These are phyloP conservation scores for Pteronura brasiliensis DNA, from an alignment of 2,113 vertebrate species.

Conservation along the genomic window DNA sequence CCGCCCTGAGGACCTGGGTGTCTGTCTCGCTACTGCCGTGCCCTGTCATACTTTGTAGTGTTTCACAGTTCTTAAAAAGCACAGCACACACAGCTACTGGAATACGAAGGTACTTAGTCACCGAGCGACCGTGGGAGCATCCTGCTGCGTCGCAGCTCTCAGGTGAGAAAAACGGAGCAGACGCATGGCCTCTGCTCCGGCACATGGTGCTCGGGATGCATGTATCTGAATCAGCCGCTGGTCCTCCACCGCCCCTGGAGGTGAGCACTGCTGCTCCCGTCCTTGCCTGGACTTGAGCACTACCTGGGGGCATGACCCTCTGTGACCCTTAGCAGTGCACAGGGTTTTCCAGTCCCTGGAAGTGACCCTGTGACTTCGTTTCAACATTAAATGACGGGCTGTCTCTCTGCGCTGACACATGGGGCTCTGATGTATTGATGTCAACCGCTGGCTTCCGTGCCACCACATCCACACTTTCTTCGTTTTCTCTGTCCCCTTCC, in stretches of 20 bases:
- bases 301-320: rapidly evolving
- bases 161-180: neutral
- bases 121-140: neutral
- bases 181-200: rapidly evolving
- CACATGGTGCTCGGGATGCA: too few species aligned
- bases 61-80: too few species aligned
- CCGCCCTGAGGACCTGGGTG: too few species aligned
- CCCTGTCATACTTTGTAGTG: too few species aligned
- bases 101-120: neutral
- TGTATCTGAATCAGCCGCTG: neutral
- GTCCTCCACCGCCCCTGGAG: neutral
- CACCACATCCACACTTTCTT: neutral
- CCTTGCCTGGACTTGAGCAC: too few species aligned
- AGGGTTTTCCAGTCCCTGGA: rapidly evolving
- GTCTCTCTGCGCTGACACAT: rapidly evolving
- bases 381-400: rapidly evolving
- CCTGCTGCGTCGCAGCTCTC: neutral
- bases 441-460: neutral
- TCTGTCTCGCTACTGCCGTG: too few species aligned
- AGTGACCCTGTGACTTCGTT: neutral
- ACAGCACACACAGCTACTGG: too few species aligned
- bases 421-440: neutral
- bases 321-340: too few species aligned
- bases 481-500: neutral
- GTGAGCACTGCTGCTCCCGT: rapidly evolving